Base-by-base conservation (phyloP, 2,797 vertebrate genomes). In the Gobio occitaniae region DNA sequence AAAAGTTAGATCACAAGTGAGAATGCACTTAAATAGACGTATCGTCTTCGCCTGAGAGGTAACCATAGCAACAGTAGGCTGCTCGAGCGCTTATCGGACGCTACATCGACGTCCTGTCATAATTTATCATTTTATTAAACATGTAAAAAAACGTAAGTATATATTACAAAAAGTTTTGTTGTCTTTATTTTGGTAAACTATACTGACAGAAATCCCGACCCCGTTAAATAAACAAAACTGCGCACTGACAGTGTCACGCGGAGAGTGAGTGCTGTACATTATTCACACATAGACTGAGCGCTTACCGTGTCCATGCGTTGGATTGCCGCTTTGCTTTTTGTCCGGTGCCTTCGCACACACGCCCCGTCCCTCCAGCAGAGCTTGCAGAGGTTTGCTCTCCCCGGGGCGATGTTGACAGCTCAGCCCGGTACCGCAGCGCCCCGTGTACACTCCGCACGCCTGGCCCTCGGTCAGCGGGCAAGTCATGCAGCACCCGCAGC, bases 401-500 rank as follows among this genome's bases (percentile, higher is more conserved):
- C 94, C 95, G 0, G 92, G 90, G 74, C 86, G 94, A 70, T 96
- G 95, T 86, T 92, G 97, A 92, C 98, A 99, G 90, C 91, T 93
- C 84, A 98, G 94, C 1, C 96, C 96, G 8, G 95, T 89, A 77
- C 97, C 97, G 87, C 98, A 99, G 92, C 96, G 97, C 88, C 97
- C 96, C 0, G 96, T 99, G 94, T 99, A 99, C 89, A 99, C 95
- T 86, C 97, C 97, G 92, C 98, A 99, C 47, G 92, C 87, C 71
- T 94, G 94, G 63, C 97, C 96, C 78, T 91, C 90, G 5, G 83
- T 91, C 82, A 97, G 93, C 78, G 97, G 97, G 92, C 98, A 99
- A 82, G 97, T 97, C 94, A 95, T 87, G 94, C 98, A 99, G 94
- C 98, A 99, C 90, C 98, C 97, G 89, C 97, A 99, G 88, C 97